These are phyloP conservation scores for Ascidia mentula DNA, from an alignment of 23 tunicate species.

Conservation along the genomic window DNA sequence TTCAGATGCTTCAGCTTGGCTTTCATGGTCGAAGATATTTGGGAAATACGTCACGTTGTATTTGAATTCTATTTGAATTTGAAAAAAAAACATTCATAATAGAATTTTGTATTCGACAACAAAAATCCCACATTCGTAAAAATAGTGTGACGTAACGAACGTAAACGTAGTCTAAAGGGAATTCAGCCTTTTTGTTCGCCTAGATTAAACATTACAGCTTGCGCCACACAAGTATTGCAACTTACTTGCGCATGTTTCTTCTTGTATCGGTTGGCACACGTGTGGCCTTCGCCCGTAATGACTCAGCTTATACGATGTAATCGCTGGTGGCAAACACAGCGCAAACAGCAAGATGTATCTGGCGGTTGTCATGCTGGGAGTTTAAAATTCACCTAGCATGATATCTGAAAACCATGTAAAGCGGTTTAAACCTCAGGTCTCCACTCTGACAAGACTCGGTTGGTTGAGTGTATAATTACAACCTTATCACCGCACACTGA, in stretches of 20 bases:
- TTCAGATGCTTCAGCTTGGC: slow-evolving; percentile 61
- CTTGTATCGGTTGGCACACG: not conserved
- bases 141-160: too few species aligned
- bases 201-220: too few species aligned
- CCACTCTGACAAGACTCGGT: too few species aligned
- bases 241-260: not conserved
- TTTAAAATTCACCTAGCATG: too few species aligned
- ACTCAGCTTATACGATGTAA: not conserved
- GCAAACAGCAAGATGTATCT: too few species aligned
- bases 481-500: too few species aligned
- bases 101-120: not conserved
- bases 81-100: not conserved
- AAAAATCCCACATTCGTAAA: not conserved
- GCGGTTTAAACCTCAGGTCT: too few species aligned
- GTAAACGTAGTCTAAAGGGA: too few species aligned
- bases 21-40: slow-evolving; percentile 73
- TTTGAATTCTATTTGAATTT: slow-evolving; percentile 20
- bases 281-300: not conserved
- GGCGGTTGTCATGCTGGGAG: too few species aligned
- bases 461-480: too few species aligned
- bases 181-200: too few species aligned
- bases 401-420: too few species aligned
- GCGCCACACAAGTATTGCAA: not conserved
- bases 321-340: not conserved
- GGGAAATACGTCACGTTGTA: slow-evolving; percentile 72